phyloP scores from a whole-genome alignment of 1,140 invertebrate genomes.

The Bombus fervidus region DNA sequence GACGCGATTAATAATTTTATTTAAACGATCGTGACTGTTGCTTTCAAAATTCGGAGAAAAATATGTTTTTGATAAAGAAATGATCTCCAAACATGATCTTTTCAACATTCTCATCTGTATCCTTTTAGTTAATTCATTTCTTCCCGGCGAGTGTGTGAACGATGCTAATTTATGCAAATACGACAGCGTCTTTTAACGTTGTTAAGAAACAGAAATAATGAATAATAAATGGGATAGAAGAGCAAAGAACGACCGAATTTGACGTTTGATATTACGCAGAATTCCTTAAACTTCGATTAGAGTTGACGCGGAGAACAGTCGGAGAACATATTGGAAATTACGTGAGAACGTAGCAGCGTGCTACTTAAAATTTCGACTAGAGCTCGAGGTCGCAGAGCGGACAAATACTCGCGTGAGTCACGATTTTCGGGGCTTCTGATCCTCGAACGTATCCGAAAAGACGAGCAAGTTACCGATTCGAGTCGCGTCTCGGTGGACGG shows the following conservation, averaged over 20 bases:
- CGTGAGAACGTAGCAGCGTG: too few relatives aligned
- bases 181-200: background rate
- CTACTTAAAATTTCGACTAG: too few relatives aligned
- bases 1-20: too few relatives aligned
- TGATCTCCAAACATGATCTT: background rate
- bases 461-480: slow-evolving; percentile 46
- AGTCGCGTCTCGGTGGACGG: slow-evolving; percentile 44
- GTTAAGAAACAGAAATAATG: background rate
- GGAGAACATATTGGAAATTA: too few relatives aligned
- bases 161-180: slow-evolving; percentile 15
- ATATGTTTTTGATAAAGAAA: background rate
- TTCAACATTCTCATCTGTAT: background rate
- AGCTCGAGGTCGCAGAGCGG: background rate
- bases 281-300: too few relatives aligned
- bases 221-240: background rate
- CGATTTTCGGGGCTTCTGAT: background rate
- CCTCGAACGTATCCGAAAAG: slow-evolving; percentile 24
- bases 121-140: background rate
- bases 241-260: background rate
- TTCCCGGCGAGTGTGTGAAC: background rate
- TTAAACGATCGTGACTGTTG: background rate
- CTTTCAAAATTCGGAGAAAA: background rate
- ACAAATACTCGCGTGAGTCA: slow-evolving; percentile 22
- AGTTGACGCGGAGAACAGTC: too few relatives aligned
- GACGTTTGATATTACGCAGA: too few relatives aligned